Conservation (phyloP, 2,113 vertebrate genomes). For the Salvelinus namaycush region DNA sequence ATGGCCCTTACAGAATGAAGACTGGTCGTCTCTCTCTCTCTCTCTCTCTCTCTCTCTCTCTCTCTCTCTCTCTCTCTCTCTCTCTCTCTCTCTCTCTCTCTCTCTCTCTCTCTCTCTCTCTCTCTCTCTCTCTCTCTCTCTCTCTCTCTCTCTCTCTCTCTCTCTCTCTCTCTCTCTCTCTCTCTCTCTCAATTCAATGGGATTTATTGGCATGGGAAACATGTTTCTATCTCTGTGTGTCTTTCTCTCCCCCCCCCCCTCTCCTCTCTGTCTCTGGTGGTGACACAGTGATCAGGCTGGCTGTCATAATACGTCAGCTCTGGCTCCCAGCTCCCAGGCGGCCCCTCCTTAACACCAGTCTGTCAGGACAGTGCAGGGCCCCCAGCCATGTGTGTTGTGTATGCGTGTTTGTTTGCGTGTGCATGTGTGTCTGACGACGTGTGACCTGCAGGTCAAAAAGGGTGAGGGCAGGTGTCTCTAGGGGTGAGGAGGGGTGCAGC, state of each 20-base stretch:
- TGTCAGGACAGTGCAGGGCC: conserved; percentile 38
- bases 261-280: not conserved
- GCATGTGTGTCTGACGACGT: not conserved
- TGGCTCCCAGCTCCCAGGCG: not conserved
- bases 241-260: not conserved
- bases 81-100: too few species aligned
- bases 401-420: too few species aligned
- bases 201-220: too few species aligned
- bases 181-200: not conserved
- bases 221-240: too few species aligned
- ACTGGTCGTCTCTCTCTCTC: too few species aligned
- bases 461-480: conserved; percentile 1
- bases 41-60: too few species aligned
- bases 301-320: conserved; percentile 55
- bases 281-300: conserved; percentile 27
- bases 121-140: not conserved
- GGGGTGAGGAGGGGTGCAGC: conserved; percentile 34
- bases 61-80: too few species aligned
- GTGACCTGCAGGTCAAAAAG: not conserved
- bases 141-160: not conserved
- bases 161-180: not conserved
- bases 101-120: not conserved
- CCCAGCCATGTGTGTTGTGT: not conserved
- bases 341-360: conserved; percentile 7
- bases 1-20: too few species aligned